Evolutionary conservation across 2,113 vertebrate genomes (phyloP).

Genomic region (Typhlomys cinereus): DNA sequence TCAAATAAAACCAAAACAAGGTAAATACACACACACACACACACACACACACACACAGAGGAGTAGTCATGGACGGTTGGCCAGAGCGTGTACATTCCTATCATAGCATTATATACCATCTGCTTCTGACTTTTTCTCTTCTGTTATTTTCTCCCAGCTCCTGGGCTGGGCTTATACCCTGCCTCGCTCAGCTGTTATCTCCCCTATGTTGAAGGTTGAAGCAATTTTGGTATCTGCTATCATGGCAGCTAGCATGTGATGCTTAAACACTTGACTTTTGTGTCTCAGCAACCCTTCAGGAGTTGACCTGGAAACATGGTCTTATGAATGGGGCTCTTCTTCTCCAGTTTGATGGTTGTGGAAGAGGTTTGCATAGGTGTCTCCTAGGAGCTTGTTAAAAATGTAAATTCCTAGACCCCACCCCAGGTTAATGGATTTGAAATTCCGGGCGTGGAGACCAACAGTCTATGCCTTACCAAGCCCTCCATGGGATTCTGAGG

Average conservation of each 20-base stretch:
- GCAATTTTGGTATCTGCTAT: background rate
- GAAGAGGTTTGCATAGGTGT: background rate
- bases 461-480: background rate
- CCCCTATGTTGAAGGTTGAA: background rate
- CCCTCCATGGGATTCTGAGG: background rate
- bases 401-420: background rate
- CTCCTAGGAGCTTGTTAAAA: background rate
- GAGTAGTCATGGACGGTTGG: background rate
- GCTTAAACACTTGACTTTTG: background rate
- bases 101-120: background rate
- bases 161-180: background rate
- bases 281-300: background rate
- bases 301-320: background rate
- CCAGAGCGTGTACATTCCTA: background rate
- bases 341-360: background rate
- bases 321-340: background rate
- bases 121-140: background rate
- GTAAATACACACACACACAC: background rate
- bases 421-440: background rate
- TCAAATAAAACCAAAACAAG: too few species aligned
- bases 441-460: background rate
- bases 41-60: background rate
- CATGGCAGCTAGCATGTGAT: background rate
- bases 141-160: background rate
- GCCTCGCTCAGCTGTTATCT: conserved; percentile 7